These are phyloP conservation scores for Sebastes itinus DNA, from an alignment of 2,797 vertebrate species.

Conservation along the genomic window DNA sequence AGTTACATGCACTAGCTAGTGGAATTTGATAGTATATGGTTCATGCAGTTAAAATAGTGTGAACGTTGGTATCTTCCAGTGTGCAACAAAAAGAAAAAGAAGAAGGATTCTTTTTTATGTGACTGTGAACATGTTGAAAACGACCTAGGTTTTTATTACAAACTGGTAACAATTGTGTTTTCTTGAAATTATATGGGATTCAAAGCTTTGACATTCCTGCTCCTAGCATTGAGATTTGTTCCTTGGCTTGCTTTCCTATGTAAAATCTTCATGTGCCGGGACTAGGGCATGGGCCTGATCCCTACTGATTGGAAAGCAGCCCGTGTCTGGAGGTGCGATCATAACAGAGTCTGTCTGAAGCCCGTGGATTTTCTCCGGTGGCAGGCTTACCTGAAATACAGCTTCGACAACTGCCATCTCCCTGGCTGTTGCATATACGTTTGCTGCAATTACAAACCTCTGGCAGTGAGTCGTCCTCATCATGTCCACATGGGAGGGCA, in stretches of 20 bases:
- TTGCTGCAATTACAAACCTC: slow-evolving; percentile 61
- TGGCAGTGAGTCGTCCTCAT: slow-evolving; percentile 45
- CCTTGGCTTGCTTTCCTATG: slow-evolving; percentile 2
- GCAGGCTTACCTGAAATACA: slow-evolving; percentile 48
- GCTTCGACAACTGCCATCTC: slow-evolving; percentile 20
- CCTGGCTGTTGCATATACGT: slow-evolving; percentile 29
- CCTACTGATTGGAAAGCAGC: slow-evolving; percentile 50
- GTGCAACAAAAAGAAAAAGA: neutral
- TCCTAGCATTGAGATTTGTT: neutral
- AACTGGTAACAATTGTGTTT: neutral
- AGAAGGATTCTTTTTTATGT: neutral
- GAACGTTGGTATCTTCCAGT: neutral
- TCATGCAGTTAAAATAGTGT: neutral
- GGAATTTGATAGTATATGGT: neutral
- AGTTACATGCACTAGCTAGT: neutral
- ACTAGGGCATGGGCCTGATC: slow-evolving; percentile 39
- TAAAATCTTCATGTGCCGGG: slow-evolving; percentile 19
- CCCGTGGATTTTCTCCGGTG: slow-evolving; percentile 52
- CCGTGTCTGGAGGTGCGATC: slow-evolving; percentile 49
- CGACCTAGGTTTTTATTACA: neutral
- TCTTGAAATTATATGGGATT: neutral
- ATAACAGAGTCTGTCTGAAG: slow-evolving; percentile 57
- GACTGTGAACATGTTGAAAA: neutral
- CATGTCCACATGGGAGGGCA: slow-evolving; percentile 55
- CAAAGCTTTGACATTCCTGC: neutral